Evolutionary conservation across 2,797 vertebrate genomes (phyloP).

Genomic region (Falco berigora): DNA sequence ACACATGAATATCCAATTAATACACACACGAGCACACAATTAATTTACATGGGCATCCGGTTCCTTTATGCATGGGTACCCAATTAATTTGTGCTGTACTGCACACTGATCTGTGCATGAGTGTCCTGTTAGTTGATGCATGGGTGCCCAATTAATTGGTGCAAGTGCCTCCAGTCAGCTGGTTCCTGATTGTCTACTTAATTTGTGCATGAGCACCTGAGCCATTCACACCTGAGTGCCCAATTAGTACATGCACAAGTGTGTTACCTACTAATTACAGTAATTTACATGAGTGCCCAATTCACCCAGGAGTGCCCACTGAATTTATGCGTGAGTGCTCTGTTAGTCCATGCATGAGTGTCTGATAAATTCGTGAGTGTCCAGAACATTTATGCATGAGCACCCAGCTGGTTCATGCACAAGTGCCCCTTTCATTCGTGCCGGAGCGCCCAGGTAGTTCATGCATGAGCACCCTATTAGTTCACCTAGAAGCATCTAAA

Average conservation of each 20-base stretch:
- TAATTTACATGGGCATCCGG: not conserved
- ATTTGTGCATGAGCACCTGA: not conserved
- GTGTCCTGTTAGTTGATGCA: not conserved
- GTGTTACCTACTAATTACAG: conserved; percentile 7
- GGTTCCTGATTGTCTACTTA: not conserved
- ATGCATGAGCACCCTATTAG: not conserved
- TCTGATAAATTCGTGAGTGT: not conserved
- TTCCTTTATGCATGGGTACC: not conserved
- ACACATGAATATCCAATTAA: not conserved
- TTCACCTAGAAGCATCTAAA: not conserved
- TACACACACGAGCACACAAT: not conserved
- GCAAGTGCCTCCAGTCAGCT: not conserved
- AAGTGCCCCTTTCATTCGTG: not conserved
- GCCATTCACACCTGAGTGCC: not conserved
- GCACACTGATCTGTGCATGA: fast-evolving
- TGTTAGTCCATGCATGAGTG: not conserved
- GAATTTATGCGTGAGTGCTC: not conserved
- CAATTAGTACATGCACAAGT: not conserved
- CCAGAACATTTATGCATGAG: not conserved
- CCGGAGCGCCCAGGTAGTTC: not conserved
- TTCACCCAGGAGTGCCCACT: not conserved
- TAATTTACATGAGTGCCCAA: not conserved
- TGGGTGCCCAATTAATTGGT: not conserved
- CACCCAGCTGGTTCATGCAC: not conserved
- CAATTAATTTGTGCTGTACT: not conserved